These are phyloP conservation scores for Pyrgilauda ruficollis DNA, from an alignment of 2,113 vertebrate genomes.

Conservation along the genomic window DNA sequence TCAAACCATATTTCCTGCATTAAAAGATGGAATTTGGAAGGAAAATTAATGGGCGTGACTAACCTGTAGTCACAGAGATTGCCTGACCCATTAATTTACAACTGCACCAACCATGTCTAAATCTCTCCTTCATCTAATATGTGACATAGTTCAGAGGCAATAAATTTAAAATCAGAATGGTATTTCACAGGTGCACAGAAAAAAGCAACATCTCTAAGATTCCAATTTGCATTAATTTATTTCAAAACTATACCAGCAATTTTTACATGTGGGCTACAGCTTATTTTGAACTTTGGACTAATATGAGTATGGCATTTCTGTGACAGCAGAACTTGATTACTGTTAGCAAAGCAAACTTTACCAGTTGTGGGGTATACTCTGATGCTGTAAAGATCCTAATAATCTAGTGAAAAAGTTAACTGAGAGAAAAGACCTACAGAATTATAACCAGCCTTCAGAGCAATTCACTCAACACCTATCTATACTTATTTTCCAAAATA, in stretches of 20 bases:
- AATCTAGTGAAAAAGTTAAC: background rate
- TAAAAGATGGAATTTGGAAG: constrained; percentile 3
- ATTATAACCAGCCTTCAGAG: background rate
- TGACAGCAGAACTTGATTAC: background rate
- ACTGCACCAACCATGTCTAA: constrained; percentile 5
- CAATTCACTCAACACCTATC: background rate
- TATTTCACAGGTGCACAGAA: constrained; percentile 15
- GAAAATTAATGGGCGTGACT: constrained; percentile 27
- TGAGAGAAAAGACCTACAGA: background rate
- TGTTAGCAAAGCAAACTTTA: background rate
- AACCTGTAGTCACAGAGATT: constrained; percentile 22
- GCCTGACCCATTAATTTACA: background rate
- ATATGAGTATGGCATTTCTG: background rate
- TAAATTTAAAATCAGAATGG: constrained; percentile 20
- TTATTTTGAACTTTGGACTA: background rate
- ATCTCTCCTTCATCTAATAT: constrained; percentile 2
- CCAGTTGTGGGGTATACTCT: background rate
- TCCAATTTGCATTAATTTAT: background rate
- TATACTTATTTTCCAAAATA: background rate
- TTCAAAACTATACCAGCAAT: background rate
- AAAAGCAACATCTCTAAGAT: background rate
- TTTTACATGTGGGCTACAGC: background rate
- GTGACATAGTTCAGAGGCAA: background rate
- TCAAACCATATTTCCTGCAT: constrained; percentile 17
- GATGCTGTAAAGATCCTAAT: background rate